Percentiles rank a stretch among this genome's conserved stretches.
These are phyloP conservation scores for Hyles lineata DNA, from an alignment of 2,888 invertebrate genomes.

Conservation along the genomic window DNA sequence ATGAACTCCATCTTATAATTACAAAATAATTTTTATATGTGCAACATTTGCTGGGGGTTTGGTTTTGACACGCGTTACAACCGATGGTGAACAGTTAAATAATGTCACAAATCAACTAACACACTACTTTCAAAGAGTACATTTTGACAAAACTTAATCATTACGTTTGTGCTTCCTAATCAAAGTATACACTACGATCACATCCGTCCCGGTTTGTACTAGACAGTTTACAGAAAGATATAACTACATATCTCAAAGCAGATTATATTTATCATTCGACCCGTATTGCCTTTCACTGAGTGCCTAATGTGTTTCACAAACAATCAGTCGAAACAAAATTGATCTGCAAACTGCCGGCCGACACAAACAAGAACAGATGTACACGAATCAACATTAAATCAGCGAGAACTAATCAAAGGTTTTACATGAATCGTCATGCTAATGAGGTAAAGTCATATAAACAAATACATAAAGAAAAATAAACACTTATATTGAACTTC, in stretches of 20 bases:
- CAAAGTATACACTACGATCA: slow-evolving; percentile 35
- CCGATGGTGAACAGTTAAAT: slow-evolving; percentile 52
- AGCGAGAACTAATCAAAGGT: slow-evolving; percentile 57
- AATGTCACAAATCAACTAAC: slow-evolving; percentile 53
- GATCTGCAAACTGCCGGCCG: background rate
- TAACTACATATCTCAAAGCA: background rate
- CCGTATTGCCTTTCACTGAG: background rate
- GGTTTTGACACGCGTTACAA: slow-evolving; percentile 37
- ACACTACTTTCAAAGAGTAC: slow-evolving; percentile 50
- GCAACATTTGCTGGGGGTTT: slow-evolving; percentile 24
- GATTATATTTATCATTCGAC: background rate
- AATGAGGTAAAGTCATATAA: slow-evolving; percentile 76
- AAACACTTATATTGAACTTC: slow-evolving; percentile 77
- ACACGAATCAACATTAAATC: slow-evolving; percentile 49
- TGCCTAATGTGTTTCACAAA: background rate
- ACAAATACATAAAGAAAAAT: slow-evolving; percentile 62
- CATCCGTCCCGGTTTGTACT: slow-evolving; percentile 27
- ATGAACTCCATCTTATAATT: slow-evolving; percentile 15
- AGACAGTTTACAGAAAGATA: slow-evolving; percentile 20
- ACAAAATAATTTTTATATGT: slow-evolving; percentile 3
- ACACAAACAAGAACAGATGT: slow-evolving; percentile 2
- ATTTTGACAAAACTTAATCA: slow-evolving; percentile 44
- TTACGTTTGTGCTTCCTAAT: slow-evolving; percentile 54
- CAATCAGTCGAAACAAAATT: background rate
- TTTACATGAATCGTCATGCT: slow-evolving; percentile 75